Percentiles rank a stretch among this genome's conserved stretches.
phyloP scores from a whole-genome alignment of 2,888 invertebrate genomes.

The Merodon equestris region DNA sequence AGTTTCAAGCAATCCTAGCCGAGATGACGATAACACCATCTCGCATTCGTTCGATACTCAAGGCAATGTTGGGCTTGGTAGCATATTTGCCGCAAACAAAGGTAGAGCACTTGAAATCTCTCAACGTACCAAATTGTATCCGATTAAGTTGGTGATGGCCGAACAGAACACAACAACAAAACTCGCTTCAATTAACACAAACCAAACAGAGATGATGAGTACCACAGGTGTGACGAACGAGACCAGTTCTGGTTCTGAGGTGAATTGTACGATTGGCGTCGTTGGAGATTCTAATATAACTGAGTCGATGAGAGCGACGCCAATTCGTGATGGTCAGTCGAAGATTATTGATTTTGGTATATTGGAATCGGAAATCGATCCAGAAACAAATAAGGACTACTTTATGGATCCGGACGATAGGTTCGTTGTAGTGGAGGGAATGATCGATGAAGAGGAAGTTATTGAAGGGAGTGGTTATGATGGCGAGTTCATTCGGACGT shows the following conservation, averaged over 20 bases:
- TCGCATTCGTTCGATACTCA: slow-evolving; percentile 48
- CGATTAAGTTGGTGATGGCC: slow-evolving; percentile 59
- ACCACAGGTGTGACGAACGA: slow-evolving; percentile 18
- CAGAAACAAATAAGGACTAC: slow-evolving; percentile 44
- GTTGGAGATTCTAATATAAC: slow-evolving; percentile 24
- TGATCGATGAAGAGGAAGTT: not conserved
- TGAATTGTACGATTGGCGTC: slow-evolving; percentile 39
- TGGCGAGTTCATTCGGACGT: not conserved
- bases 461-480: slow-evolving; percentile 41
- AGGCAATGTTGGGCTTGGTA: slow-evolving; percentile 55
- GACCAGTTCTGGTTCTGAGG: slow-evolving; percentile 33
- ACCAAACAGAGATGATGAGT: slow-evolving; percentile 2
- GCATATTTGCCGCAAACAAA: slow-evolving; percentile 58
- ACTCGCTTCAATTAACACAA: slow-evolving; percentile 55
- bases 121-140: slow-evolving; percentile 58
- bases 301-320: slow-evolving; percentile 19
- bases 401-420: slow-evolving; percentile 55
- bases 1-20: slow-evolving; percentile 6
- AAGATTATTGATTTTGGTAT: slow-evolving; percentile 62
- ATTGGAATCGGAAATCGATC: slow-evolving; percentile 59
- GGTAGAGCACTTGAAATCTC: slow-evolving; percentile 57
- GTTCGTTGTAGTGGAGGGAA: slow-evolving; percentile 2
- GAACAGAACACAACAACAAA: slow-evolving; percentile 54
- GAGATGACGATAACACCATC: slow-evolving; percentile 56
- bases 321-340: slow-evolving; percentile 39